Percentiles rank a stretch among this genome's conserved stretches.
phyloP scores from a whole-genome alignment of 2,888 invertebrate species.

The Eremobia ochroleuca region DNA sequence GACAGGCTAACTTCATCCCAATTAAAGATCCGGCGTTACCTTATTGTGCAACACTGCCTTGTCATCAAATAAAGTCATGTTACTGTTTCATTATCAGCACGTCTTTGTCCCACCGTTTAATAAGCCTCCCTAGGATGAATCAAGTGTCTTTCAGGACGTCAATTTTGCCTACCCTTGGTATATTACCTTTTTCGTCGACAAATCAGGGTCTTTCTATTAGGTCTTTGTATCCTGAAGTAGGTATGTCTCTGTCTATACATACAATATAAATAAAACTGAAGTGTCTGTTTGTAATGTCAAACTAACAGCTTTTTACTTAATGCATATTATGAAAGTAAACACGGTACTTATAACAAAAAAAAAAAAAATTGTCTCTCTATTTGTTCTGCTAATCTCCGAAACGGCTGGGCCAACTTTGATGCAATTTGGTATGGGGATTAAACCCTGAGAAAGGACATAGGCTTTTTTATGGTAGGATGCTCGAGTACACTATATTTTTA shows the following conservation, averaged over 20 bases:
- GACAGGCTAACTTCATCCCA: conserved; percentile 51
- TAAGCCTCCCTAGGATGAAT: conserved; percentile 14
- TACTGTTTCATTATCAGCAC: conserved; percentile 39
- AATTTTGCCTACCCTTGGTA: background rate
- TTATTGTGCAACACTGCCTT: conserved; percentile 29
- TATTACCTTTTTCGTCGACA: conserved; percentile 5
- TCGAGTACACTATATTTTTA: background rate
- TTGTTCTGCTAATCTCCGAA: background rate
- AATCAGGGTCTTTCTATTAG: conserved; percentile 5
- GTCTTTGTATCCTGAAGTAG: background rate
- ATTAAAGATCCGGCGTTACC: conserved; percentile 42
- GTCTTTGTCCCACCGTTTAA: conserved; percentile 19
- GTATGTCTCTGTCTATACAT: background rate
- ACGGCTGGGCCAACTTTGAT: background rate
- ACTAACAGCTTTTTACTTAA: no score
- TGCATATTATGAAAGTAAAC: background rate
- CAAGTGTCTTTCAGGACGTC: conserved; percentile 11
- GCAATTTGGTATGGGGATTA: no score
- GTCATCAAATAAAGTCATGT: conserved; percentile 50
- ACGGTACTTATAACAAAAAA: no score
- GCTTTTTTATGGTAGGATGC: no score
- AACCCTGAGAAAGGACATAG: no score
- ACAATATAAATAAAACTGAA: background rate
- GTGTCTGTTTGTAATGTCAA: no score
- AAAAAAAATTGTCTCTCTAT: background rate